Percentiles rank a stretch among this genome's conserved stretches.
Evolutionary conservation across 2,113 vertebrate genomes (phyloP).

Genomic region (Oryzias celebensis): DNA sequence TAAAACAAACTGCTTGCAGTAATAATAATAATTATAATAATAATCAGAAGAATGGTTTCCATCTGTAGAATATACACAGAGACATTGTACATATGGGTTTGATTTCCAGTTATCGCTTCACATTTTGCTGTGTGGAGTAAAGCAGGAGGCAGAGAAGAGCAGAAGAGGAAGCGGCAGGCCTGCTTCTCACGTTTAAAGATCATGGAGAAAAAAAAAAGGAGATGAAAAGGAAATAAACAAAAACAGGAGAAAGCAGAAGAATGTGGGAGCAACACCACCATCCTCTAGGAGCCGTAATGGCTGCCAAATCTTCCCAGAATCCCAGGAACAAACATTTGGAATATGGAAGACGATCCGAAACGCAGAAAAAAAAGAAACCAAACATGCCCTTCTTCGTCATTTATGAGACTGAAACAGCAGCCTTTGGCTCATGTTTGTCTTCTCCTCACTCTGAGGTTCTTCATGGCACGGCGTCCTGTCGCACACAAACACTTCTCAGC

Average conservation of each 20-base stretch:
- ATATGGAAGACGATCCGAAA: conserved; percentile 34
- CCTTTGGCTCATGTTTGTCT: conserved; percentile 14
- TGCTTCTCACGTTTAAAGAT: not conserved
- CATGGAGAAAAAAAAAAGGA: conserved; percentile 25
- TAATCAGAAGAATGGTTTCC: conserved; percentile 51
- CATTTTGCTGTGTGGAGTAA: conserved; percentile 68
- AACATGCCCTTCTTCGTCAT: conserved; percentile 25
- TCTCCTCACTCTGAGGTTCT: conserved; percentile 22
- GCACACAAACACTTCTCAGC: conserved; percentile 42
- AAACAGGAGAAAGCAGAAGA: not conserved
- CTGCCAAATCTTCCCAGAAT: too few species aligned
- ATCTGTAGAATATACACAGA: conserved; percentile 85
- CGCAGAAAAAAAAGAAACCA: conserved; percentile 9
- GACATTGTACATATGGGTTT: conserved; percentile 80
- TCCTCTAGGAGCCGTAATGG: too few species aligned
- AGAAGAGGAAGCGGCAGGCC: not conserved
- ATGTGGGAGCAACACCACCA: not conserved
- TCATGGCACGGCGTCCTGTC: conserved; percentile 33
- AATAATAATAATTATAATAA: conserved; percentile 57
- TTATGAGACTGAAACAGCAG: conserved; percentile 23
- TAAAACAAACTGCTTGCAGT: conserved; percentile 66
- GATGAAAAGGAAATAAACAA: not conserved
- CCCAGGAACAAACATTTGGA: not conserved
- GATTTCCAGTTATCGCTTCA: conserved; percentile 75
- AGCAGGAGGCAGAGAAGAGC: not conserved